Conservation (phyloP, 2,797 vertebrate genomes). For the Triplophysa bombifrons region DNA sequence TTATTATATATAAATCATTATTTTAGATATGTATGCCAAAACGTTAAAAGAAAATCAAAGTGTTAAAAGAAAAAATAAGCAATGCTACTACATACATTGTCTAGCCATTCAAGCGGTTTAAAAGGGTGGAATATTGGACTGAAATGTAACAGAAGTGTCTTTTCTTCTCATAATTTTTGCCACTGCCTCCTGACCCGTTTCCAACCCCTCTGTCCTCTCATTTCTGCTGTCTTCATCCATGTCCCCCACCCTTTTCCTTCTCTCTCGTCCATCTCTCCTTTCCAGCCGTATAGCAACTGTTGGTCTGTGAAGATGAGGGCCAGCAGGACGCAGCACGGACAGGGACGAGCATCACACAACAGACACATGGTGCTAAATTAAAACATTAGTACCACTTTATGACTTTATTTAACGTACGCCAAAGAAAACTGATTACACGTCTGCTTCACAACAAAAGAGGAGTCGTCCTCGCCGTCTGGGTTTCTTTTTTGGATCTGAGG, state of each 20-base stretch:
- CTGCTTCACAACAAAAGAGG: slow-evolving; percentile 72
- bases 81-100: neutral
- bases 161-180: slow-evolving; percentile 24
- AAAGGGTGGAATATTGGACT: neutral
- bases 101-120: neutral
- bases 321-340: slow-evolving; percentile 65
- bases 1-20: too few relatives aligned
- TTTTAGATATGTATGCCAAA: too few relatives aligned
- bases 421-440: slow-evolving; percentile 76
- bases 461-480: slow-evolving; percentile 68
- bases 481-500: slow-evolving; percentile 50
- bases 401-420: slow-evolving; percentile 80
- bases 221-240: slow-evolving; percentile 48
- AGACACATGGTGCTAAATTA: slow-evolving; percentile 79
- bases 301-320: slow-evolving; percentile 64
- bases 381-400: slow-evolving; percentile 83
- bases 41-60: too few relatives aligned
- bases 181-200: slow-evolving; percentile 47
- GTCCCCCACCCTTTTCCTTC: slow-evolving; percentile 47
- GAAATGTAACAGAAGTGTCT: neutral
- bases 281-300: slow-evolving; percentile 63
- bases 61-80: too few relatives aligned
- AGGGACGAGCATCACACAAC: slow-evolving; percentile 64
- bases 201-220: slow-evolving; percentile 30
- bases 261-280: slow-evolving; percentile 56